Evolutionary conservation across 2,113 vertebrate species (phyloP), one percentile per base, ranked within the genome.

Genomic region (Ursus arctos): DNA sequence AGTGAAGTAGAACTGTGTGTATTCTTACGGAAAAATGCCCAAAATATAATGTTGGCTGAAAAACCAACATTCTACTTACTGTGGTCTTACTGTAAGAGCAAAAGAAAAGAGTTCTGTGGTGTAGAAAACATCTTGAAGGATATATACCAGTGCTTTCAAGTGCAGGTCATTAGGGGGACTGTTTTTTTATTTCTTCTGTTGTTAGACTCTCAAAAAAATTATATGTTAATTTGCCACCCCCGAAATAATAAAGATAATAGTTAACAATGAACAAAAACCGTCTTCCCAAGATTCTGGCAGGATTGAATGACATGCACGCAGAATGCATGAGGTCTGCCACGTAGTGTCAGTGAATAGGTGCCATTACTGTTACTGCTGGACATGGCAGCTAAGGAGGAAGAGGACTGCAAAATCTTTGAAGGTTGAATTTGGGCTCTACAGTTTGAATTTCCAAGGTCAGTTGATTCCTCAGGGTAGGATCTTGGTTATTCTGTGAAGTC

Each of bases 311-410:
- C 8, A 13, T 4, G 4, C 15, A 0, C n/a, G 15, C 33, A 40
- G 14, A 47, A 4, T 3, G 22, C 59, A 4, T 1, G 57, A n/a
- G 59, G 51, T 9, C 51, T 19, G 4, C 21, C 47, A 1, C 43
- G 0, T 0, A 8, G 33, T 53, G 74, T 61, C 33, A n/a, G 49
- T 6, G 7, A 22, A 12, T 1, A n/a, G 40, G 10, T 0, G 2
- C 36, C 9, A 0, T 5, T 18, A 4, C 24, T 31, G 0, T 10
- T 2, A 0, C 0, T 31, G 74, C n/a, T 22, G 43, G 61, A 21
- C 47, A 0, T 4, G 1, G 81, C 77, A 26, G 63, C 63, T n/a
- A 14, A 31, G 19, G 6, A 19, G 26, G 36, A 81, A 5, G 69
- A 83, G 8, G 59, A 9, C 59, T 4, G 9, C 36, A 16, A 3